phyloP scores from a whole-genome alignment of 2,113 vertebrate species.

The Oxyura jamaicensis region DNA sequence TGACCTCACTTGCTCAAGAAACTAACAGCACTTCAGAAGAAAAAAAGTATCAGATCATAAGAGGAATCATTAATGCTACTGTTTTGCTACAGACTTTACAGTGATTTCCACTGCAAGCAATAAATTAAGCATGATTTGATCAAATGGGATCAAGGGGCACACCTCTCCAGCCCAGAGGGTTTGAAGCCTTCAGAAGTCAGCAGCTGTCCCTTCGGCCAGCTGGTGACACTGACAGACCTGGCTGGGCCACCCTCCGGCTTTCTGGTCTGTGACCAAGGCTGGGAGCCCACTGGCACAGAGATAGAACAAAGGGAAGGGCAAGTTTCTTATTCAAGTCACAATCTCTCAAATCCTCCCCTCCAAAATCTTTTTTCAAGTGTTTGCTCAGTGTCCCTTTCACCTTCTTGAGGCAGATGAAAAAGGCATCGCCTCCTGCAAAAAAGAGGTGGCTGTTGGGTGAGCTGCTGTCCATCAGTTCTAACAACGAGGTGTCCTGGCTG shows the following conservation, averaged over 20 bases:
- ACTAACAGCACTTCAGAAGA: neutral
- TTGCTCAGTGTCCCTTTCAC: neutral
- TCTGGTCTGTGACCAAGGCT: neutral
- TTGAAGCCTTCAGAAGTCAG: neutral
- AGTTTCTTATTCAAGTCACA: neutral
- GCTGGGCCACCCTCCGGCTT: neutral
- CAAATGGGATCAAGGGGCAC: neutral
- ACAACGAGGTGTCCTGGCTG: neutral
- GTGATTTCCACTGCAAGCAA: neutral
- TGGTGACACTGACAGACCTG: neutral
- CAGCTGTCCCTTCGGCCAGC: neutral
- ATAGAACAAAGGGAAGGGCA: neutral
- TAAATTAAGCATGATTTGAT: neutral
- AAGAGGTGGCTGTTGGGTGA: neutral
- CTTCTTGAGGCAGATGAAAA: neutral
- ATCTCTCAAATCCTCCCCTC: neutral
- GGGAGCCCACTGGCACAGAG: accelerated
- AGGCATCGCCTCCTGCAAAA: neutral
- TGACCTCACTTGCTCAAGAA: neutral
- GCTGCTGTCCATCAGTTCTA: neutral
- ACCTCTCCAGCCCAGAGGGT: neutral
- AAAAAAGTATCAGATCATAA: neutral
- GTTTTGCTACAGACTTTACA: neutral
- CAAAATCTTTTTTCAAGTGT: neutral
- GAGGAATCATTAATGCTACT: neutral